Evolutionary conservation across 2,888 invertebrate species (phyloP).

Genomic region (Cremastinae sp.): DNA sequence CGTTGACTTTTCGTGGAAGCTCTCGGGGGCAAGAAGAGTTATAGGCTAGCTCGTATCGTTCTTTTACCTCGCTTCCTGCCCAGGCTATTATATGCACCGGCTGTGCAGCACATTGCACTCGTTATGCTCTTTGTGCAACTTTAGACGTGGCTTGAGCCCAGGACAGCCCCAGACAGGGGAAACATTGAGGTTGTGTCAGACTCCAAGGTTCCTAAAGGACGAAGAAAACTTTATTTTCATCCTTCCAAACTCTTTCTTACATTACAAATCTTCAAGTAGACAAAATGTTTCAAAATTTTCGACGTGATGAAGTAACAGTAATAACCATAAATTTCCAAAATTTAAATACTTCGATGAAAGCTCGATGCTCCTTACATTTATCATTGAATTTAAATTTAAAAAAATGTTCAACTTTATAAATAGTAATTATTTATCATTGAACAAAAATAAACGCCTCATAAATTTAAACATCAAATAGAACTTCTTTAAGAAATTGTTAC

Average conservation of each 20-base stretch:
- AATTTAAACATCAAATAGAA: no score
- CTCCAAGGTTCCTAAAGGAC: conserved; percentile 1
- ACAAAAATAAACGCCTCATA: no score
- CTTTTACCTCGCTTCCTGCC: conserved; percentile 11
- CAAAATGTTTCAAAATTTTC: no score
- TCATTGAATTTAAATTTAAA: no score
- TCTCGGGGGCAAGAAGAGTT: conserved; percentile 36
- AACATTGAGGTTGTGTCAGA: conserved; percentile 33
- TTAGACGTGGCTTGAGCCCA: conserved; percentile 4
- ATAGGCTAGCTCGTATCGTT: conserved; percentile 31
- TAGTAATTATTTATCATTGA: no score
- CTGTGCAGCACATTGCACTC: conserved; percentile 41
- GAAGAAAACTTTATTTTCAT: conserved; percentile 21
- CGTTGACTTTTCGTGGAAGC: conserved; percentile 40
- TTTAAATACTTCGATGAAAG: no score
- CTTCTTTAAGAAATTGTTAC: no score
- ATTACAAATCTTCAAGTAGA: no score
- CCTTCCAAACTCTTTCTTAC: conserved; percentile 4
- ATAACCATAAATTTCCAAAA: no score
- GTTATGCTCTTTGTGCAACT: conserved; percentile 33
- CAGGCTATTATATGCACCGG: conserved; percentile 36
- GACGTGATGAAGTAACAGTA: no score
- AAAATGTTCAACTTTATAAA: no score
- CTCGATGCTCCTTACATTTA: no score
- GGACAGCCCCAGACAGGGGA: conserved; percentile 34